Conservation (phyloP, 2,888 invertebrate species). For the Cylindroiulus punctatus region DNA sequence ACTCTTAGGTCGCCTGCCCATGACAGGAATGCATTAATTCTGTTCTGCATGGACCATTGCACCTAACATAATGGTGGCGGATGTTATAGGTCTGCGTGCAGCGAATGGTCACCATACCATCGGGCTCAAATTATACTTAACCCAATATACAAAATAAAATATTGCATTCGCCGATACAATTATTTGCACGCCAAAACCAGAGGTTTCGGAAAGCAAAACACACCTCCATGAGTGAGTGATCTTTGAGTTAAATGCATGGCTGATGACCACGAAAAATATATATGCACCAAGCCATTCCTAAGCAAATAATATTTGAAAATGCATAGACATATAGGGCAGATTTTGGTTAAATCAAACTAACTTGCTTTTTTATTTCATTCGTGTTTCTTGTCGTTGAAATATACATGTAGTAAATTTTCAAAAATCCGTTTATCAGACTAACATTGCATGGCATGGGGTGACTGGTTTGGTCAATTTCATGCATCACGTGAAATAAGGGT, state of each 20-base stretch:
- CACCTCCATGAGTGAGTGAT: constrained; percentile 42
- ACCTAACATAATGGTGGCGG: constrained; percentile 20
- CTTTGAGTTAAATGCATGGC: constrained; percentile 1
- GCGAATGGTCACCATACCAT: constrained; percentile 23
- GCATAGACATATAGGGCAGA: no score
- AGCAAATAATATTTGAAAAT: no score
- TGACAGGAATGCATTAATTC: constrained; percentile 42
- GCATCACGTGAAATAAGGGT: constrained; percentile 15
- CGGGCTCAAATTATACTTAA: neutral
- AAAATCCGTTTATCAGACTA: neutral
- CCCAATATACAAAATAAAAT: constrained; percentile 37
- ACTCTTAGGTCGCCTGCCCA: constrained; percentile 29
- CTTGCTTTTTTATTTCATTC: neutral
- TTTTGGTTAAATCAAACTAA: no score
- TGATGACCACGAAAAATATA: constrained; percentile 15
- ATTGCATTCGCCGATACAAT: constrained; percentile 32
- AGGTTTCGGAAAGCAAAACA: neutral
- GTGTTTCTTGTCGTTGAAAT: neutral
- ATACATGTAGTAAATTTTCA: no score
- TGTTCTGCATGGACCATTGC: constrained; percentile 30
- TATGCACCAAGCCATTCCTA: neutral
- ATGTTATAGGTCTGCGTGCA: constrained; percentile 20
- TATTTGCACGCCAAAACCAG: constrained; percentile 38
- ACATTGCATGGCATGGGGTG: neutral
- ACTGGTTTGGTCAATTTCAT: constrained; percentile 25